Base-by-base conservation (phyloP, 1,140 invertebrate genomes). In the Pemphigus obesinymphae region DNA sequence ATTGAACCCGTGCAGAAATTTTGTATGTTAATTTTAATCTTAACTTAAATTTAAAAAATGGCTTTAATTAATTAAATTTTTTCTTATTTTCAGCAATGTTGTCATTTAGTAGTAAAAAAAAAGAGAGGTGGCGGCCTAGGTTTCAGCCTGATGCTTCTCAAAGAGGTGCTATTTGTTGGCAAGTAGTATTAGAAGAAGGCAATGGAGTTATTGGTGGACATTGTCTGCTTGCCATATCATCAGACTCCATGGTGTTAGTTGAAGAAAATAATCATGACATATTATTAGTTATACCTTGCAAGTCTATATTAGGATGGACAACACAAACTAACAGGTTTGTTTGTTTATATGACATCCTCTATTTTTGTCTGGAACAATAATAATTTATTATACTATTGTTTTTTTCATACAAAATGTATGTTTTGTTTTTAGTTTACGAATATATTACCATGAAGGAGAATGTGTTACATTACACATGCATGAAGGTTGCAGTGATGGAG, bases 1-100 rank as follows among this genome's bases (percentile, higher is more conserved):
- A 90, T 97, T 15, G 96, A 97, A 84, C 92, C 92, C 29, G 92
- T 93, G 48, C 93, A 95, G 84, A 97, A 96, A 88, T 95, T 97
- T 87, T 95, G 94, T 95, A 90, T 92, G 93, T 90, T 72, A 10
- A n/a, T 73, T 50, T n/a, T 34, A 31, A 20, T n/a, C 6, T 73
- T 13, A 11, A 63, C 34, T 45, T n/a, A n/a, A 2, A 37, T 66
- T 20, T 40, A 34, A 66, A 23, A 37, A 3, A 66, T 37, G n/a
- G 8, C 1, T 23, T 66, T 40, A 63, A 40, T 66, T 66, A 11
- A 23, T 37, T 31, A 17, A 17, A 43, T 76, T 55, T 55, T 83
- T 73, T 82, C n/a, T 63, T 84, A 82, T 76, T 86, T 88, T 23
- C 84, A 91, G 90, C 90, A 5, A 92, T 92, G 88, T 88, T 92